A percentile compares a stretch with the other conserved stretches of the same genome.
Evolutionary conservation across 1,140 invertebrate genomes (phyloP).

Genomic region (Rhyacophila brunnea): DNA sequence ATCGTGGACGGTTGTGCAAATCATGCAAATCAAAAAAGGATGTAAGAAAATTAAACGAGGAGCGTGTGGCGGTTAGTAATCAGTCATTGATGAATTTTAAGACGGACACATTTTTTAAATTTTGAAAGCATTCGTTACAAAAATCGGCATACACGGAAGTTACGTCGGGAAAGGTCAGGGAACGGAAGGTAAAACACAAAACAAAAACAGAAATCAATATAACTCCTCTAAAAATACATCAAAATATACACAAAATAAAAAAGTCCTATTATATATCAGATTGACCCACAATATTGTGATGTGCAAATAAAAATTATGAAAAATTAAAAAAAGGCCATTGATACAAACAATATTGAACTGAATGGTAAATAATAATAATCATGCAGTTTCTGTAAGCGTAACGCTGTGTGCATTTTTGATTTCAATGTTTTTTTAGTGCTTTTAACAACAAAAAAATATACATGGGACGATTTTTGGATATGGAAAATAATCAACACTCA

Average conservation of each 20-base stretch:
- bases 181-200: conserved; percentile 31
- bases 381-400: background rate
- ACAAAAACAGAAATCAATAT: conserved; percentile 37
- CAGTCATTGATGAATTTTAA: background rate
- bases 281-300: background rate
- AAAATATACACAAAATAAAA: no score
- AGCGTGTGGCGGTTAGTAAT: background rate
- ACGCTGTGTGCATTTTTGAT: no score
- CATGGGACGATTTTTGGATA: no score
- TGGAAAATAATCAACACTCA: no score
- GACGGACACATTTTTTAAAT: conserved; percentile 1
- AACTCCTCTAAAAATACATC: background rate
- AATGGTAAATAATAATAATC: conserved; percentile 4
- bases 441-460: no score
- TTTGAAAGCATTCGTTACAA: conserved; percentile 6
- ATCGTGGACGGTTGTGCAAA: no score
- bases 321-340: conserved; percentile 5
- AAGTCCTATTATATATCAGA: no score
- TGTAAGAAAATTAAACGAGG: conserved; percentile 1
- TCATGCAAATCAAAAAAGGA: conserved; percentile 17
- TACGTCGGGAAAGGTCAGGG: conserved; percentile 18
- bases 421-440: no score
- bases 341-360: background rate
- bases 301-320: background rate
- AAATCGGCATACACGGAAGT: conserved; percentile 30